These are phyloP conservation scores for Macrophya annulata DNA, from an alignment of 2,888 invertebrate species.

Conservation along the genomic window DNA sequence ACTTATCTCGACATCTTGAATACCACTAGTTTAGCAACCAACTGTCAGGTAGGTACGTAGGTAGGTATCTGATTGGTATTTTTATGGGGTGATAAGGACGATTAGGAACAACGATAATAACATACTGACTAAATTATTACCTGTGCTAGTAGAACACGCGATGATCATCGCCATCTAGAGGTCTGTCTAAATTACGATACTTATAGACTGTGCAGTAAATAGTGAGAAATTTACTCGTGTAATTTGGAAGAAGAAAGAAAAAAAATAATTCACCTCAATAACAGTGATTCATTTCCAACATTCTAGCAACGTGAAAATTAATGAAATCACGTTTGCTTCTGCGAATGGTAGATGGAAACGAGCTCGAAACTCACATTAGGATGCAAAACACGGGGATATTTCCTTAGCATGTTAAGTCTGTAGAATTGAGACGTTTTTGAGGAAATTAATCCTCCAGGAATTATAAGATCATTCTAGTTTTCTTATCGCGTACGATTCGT, in stretches of 20 bases:
- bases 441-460: neutral
- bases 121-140: slow-evolving; percentile 16
- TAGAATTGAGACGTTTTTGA: neutral
- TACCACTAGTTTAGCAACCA: neutral
- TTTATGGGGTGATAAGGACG: neutral
- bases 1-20: neutral
- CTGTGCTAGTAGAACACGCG: neutral
- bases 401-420: neutral
- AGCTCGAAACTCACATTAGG: neutral
- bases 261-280: neutral
- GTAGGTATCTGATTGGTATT: neutral
- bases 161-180: neutral
- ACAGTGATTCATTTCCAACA: neutral
- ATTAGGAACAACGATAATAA: neutral
- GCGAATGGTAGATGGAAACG: neutral
- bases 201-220: neutral
- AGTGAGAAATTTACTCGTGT: neutral
- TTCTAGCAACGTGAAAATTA: neutral
- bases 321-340: neutral
- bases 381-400: slow-evolving; percentile 1
- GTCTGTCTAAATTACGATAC: neutral
- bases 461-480: neutral
- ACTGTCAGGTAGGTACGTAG: neutral
- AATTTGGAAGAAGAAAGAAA: neutral
- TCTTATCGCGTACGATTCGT: neutral